A percentile compares a stretch with the other conserved stretches of the same genome.
phyloP scores from a whole-genome alignment of 2,113 vertebrate species.

The Tyto alba region DNA sequence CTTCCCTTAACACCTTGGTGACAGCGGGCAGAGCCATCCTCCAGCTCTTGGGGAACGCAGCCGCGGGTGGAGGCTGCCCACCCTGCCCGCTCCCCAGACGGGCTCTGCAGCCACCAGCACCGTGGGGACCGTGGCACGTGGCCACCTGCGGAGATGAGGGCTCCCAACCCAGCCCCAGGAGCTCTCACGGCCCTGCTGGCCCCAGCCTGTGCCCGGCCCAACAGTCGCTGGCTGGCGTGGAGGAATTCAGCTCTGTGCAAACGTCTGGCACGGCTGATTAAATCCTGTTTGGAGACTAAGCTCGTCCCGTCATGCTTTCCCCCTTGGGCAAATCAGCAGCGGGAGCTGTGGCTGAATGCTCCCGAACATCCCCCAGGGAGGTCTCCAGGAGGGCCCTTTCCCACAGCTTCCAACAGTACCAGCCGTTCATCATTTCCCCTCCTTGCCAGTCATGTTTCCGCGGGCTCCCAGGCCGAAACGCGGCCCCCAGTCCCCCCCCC shows the following conservation, averaged over 20 bases:
- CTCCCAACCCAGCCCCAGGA: background rate
- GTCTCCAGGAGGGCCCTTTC: conserved; percentile 16
- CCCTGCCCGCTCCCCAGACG: background rate
- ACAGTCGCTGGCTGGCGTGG: background rate
- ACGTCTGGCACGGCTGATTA: conserved; percentile 17
- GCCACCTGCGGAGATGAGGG: background rate
- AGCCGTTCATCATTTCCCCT: background rate
- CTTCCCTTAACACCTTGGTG: background rate
- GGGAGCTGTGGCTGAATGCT: background rate
- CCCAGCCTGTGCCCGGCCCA: background rate
- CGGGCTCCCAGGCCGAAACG: background rate
- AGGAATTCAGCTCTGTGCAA: conserved; percentile 22
- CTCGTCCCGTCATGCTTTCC: background rate
- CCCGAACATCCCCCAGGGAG: background rate
- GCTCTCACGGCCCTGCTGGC: background rate
- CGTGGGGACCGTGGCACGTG: background rate
- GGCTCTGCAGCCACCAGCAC: background rate
- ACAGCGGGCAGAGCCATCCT: background rate
- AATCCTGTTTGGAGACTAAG: conserved; percentile 28
- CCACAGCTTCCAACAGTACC: conserved; percentile 29
- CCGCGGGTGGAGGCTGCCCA: background rate
- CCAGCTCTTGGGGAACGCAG: rapidly evolving
- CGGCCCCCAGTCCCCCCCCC: background rate
- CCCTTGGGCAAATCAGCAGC: background rate
- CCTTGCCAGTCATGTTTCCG: background rate